Evolutionary conservation across 2,113 vertebrate genomes (phyloP), one percentile per base, ranked within the genome.

Genomic region (Ornithorhynchus anatinus): DNA sequence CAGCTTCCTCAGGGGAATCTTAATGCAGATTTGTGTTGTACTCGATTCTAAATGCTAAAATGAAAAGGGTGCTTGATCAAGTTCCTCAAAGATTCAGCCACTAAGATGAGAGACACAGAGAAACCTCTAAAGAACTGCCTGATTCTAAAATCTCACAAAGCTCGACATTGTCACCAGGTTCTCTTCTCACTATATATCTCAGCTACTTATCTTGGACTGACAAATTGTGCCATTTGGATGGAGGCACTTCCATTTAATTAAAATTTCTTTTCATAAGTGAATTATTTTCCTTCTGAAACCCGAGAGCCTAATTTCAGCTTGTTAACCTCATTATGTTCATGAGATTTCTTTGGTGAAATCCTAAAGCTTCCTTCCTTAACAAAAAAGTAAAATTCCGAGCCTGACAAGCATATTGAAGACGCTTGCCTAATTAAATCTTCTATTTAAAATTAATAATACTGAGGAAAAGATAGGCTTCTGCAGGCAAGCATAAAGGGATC

Each of bases 321-420:
- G 14, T 77, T 75, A 81, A 20, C 43, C 67, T 79, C 44, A 75
- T 53, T 84, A 22, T 54, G 6, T 71, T 76, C n/a, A 5, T 43
- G 35, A 67, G 29, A 58, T 53, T 59, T 65, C 33, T 58, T 19
- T 33, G 51, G 47, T 65, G 63, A 79, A 78, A 70, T 38, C 63
- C 44, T 40, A 71, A 65, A 75, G 27, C 16, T 52, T 72, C 56
- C 12, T 79, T 72, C 67, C 44, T 50, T 48, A 25, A 80, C 53
- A 37, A 57, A 80, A 40, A 70, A 58, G 2, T 10, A 68, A 86
- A 80, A 72, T 5, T 14, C 25, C 35, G 50, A 17, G 64, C 17
- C 37, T 44, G 59, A 44, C 3, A 36, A 72, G 52, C 23, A 64
- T 60, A 67, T 45, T 61, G 39, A 72, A 52, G 65, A 64, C 43